phyloP scores from a whole-genome alignment of 2,113 vertebrate species.

The Xyliphius kryptos region DNA sequence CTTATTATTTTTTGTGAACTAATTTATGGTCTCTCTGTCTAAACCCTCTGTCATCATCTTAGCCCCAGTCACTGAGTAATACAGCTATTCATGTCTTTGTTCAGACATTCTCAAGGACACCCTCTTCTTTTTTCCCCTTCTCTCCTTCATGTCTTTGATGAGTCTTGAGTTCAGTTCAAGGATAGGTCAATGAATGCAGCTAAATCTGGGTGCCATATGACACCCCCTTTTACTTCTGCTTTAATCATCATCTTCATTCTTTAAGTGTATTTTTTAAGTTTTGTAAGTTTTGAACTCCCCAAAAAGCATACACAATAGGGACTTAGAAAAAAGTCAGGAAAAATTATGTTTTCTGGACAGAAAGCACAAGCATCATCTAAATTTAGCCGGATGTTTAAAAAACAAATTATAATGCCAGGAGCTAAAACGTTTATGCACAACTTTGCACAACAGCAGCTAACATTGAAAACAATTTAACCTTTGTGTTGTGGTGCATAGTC shows the following conservation, averaged over 20 bases:
- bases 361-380: too few species aligned
- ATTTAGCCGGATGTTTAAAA: too few species aligned
- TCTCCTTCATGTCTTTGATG: conserved; percentile 20
- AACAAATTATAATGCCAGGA: too few species aligned
- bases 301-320: conserved; percentile 51
- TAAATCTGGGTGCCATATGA: conserved; percentile 57
- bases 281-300: conserved; percentile 30
- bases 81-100: conserved; percentile 3
- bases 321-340: conserved; percentile 45
- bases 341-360: conserved; percentile 30
- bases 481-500: too few species aligned
- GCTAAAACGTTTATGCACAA: too few species aligned
- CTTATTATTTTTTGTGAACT: conserved; percentile 29
- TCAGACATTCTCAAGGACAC: conserved; percentile 4
- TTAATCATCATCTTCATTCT: conserved; percentile 14
- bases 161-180: conserved; percentile 48
- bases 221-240: conserved; percentile 21
- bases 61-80: conserved; percentile 14
- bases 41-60: neutral
- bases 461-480: too few species aligned
- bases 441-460: too few species aligned
- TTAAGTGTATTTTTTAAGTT: neutral
- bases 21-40: neutral
- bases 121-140: conserved; percentile 2
- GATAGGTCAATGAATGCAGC: conserved; percentile 40